Percentiles rank a stretch among this genome's conserved stretches.
Conservation (phyloP, 2,113 vertebrate genomes). For the Neogale vison region DNA sequence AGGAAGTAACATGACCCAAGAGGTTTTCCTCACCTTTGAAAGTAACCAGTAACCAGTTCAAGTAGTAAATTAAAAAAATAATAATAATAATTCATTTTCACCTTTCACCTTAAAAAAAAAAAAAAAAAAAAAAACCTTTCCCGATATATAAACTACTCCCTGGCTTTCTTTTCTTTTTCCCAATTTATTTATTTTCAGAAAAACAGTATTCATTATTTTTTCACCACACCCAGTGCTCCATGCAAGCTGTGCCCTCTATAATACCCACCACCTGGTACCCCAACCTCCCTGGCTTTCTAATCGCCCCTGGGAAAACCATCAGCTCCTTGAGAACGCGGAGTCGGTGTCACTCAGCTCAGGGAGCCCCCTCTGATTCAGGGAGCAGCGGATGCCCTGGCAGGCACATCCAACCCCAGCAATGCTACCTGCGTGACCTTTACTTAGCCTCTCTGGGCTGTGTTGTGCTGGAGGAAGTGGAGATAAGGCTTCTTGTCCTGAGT, state of each 20-base stretch:
- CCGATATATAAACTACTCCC: neutral
- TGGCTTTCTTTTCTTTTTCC: too few relatives aligned
- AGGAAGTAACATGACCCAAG: neutral
- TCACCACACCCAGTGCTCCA: too few relatives aligned
- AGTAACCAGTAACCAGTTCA: neutral
- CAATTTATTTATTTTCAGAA: too few relatives aligned
- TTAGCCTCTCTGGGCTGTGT: neutral
- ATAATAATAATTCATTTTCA: neutral
- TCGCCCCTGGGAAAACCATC: neutral
- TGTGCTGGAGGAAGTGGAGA: neutral
- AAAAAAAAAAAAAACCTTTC: neutral
- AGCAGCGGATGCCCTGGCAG: accelerated
- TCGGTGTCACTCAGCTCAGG: accelerated
- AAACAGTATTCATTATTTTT: too few relatives aligned
- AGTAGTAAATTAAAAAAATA: neutral
- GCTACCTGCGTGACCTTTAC: neutral
- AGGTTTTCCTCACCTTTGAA: neutral
- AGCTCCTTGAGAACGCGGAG: too few relatives aligned
- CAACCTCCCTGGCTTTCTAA: neutral
- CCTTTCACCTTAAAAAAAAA: neutral
- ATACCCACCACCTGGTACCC: too few relatives aligned
- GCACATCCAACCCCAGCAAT: neutral
- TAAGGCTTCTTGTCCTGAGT: neutral
- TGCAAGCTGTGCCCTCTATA: too few relatives aligned
- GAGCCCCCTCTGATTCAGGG: accelerated